phyloP scores from a whole-genome alignment of 2,797 vertebrate genomes.

The Psittacula derbiana region DNA sequence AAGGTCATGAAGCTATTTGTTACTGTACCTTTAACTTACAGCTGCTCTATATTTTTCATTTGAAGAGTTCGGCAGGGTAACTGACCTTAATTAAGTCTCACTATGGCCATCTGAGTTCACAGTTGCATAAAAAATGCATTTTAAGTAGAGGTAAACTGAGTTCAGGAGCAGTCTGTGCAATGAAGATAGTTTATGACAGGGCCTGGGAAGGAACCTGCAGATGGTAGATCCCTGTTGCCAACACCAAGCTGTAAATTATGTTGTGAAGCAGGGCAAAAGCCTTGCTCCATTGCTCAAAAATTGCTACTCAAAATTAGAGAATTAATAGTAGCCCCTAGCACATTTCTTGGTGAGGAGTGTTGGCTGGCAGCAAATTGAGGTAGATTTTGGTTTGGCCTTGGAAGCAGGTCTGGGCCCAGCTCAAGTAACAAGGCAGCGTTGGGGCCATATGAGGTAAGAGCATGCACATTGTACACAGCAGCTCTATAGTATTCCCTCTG shows the following conservation, averaged over 20 bases:
- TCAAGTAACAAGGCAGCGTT: background rate
- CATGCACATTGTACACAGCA: accelerated
- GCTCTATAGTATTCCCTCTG: background rate
- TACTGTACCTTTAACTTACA: background rate
- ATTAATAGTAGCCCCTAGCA: background rate
- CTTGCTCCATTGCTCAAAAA: background rate
- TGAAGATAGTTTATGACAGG: accelerated
- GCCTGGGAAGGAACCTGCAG: background rate
- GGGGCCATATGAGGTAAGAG: background rate
- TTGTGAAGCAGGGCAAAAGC: background rate
- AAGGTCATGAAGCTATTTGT: background rate
- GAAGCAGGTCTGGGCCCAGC: background rate
- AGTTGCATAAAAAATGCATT: background rate
- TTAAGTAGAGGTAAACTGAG: background rate
- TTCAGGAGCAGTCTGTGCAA: background rate
- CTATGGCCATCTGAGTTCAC: background rate
- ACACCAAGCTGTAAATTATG: background rate
- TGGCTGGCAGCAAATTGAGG: background rate
- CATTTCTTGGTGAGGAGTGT: background rate
- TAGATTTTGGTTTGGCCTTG: background rate
- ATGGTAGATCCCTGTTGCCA: background rate
- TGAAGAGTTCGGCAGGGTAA: background rate
- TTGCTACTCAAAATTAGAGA: background rate
- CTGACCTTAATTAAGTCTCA: background rate
- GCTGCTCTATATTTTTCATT: background rate